Evolutionary conservation across 1,140 invertebrate genomes (phyloP).

Genomic region (Drosophila hydei): DNA sequence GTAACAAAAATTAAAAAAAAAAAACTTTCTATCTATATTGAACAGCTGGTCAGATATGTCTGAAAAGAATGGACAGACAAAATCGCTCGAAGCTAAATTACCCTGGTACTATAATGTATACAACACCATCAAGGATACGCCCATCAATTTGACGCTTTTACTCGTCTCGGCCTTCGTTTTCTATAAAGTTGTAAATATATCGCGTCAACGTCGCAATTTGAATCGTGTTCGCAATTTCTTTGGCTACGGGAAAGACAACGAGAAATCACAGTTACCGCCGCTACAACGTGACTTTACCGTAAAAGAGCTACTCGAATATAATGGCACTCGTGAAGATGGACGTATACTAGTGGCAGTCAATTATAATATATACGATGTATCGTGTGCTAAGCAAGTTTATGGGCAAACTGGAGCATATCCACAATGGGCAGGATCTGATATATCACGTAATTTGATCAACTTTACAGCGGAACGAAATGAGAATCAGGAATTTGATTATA

Average conservation of each 20-base stretch:
- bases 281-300: conserved; percentile 51
- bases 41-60: conserved; percentile 9
- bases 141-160: conserved; percentile 38
- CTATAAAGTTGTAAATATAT: conserved; percentile 46
- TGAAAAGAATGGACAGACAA: not conserved
- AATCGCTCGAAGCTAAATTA: conserved; percentile 7
- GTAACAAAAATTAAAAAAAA: not conserved
- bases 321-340: conserved; percentile 49
- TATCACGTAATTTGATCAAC: conserved; percentile 51
- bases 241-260: not conserved
- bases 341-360: conserved; percentile 59
- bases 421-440: conserved; percentile 55
- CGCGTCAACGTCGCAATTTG: conserved; percentile 15
- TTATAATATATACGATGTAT: conserved; percentile 57
- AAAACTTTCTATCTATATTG: not conserved
- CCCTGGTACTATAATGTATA: conserved; percentile 50
- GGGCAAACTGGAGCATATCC: conserved; percentile 52
- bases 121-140: conserved; percentile 39
- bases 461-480: conserved; percentile 32
- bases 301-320: conserved; percentile 37
- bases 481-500: conserved; percentile 41
- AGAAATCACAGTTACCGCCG: not conserved
- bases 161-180: conserved; percentile 56
- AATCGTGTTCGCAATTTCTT: not conserved
- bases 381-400: conserved; percentile 49